Conservation (phyloP, 2,113 vertebrate genomes). For the Otis tarda region DNA sequence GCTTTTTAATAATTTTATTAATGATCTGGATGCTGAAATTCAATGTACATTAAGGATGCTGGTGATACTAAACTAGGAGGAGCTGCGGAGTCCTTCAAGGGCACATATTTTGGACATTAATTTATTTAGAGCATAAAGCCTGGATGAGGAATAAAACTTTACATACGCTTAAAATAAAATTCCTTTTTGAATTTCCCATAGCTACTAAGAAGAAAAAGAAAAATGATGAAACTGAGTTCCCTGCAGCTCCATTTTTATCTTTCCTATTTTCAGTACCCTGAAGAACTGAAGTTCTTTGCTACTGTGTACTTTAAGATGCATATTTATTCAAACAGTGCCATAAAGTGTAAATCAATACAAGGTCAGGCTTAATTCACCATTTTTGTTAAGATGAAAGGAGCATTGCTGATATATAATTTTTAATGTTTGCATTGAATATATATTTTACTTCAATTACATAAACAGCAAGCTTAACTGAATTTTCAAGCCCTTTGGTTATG, state of each 20-base stretch:
- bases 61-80: too few relatives aligned
- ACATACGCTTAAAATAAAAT: not conserved
- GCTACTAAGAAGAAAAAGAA: not conserved
- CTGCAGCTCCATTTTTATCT: fast-evolving
- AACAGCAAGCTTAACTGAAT: not conserved
- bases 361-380: not conserved
- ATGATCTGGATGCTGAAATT: too few relatives aligned
- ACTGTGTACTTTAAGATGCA: not conserved
- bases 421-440: not conserved
- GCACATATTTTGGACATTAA: not conserved
- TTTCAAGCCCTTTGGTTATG: not conserved
- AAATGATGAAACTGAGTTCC: not conserved
- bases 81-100: too few relatives aligned
- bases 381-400: not conserved
- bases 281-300: not conserved
- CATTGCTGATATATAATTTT: not conserved
- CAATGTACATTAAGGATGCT: too few relatives aligned
- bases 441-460: not conserved
- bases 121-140: not conserved
- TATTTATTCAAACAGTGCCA: not conserved
- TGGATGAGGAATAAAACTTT: not conserved
- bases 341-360: not conserved
- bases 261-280: not conserved
- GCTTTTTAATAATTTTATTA: too few relatives aligned
- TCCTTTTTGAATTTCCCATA: not conserved